A percentile compares a stretch with the other conserved stretches of the same genome.
These are phyloP conservation scores for Drosophila nikananu DNA, from an alignment of 1,140 invertebrate species.

Conservation along the genomic window DNA sequence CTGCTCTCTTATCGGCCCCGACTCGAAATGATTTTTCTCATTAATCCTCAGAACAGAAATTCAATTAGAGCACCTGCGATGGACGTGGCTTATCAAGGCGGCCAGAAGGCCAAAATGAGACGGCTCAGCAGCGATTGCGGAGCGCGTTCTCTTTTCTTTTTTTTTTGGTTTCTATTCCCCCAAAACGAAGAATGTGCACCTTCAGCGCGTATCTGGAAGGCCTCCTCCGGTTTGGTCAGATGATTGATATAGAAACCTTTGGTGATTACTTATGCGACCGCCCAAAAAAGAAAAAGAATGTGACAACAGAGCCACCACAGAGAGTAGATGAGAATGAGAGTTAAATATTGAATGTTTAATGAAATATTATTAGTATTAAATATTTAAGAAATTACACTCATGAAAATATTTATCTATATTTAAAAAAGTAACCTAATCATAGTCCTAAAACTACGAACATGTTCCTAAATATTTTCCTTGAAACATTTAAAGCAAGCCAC, in stretches of 20 bases:
- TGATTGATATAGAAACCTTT: slow-evolving; percentile 64
- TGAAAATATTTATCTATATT: too few species aligned
- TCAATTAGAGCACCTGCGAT: slow-evolving; percentile 54
- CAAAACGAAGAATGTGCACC: slow-evolving; percentile 49
- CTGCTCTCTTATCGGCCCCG: slow-evolving; percentile 41
- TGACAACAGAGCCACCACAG: not conserved
- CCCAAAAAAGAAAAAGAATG: not conserved
- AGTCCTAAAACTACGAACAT: too few species aligned
- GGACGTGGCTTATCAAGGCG: slow-evolving; percentile 51
- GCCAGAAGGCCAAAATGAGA: slow-evolving; percentile 2
- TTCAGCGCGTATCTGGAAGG: slow-evolving; percentile 44
- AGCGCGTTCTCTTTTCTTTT: slow-evolving; percentile 14
- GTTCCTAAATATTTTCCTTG: too few species aligned
- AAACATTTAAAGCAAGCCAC: too few species aligned
- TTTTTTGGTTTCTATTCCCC: not conserved
- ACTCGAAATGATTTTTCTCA: slow-evolving; percentile 51
- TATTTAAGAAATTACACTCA: not conserved
- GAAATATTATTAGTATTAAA: not conserved
- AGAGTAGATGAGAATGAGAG: not conserved
- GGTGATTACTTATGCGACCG: slow-evolving; percentile 24
- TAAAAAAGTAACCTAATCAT: too few species aligned
- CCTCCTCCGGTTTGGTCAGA: slow-evolving; percentile 39
- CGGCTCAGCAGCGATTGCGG: slow-evolving; percentile 18
- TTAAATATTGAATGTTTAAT: too few species aligned
- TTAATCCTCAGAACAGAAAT: slow-evolving; percentile 52